phyloP scores from a whole-genome alignment of 2,797 vertebrate genomes.

The Spinus pinus region DNA sequence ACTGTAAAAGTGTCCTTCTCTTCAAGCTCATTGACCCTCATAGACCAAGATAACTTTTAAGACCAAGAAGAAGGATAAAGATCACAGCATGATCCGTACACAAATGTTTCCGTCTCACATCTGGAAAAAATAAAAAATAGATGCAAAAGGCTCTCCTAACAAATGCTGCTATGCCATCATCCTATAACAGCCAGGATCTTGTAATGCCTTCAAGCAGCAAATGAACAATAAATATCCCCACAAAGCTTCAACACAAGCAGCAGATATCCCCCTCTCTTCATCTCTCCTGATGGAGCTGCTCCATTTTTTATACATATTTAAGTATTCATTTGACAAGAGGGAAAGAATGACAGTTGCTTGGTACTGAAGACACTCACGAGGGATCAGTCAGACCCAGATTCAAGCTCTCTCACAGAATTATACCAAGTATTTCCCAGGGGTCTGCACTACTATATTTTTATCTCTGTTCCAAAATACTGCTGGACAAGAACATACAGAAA shows the following conservation, averaged over 20 bases:
- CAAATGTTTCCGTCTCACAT: background rate
- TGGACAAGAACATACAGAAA: background rate
- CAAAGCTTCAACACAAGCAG: background rate
- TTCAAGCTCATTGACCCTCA: background rate
- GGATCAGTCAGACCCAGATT: constrained; percentile 36
- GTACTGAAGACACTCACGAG: background rate
- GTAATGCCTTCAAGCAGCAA: background rate
- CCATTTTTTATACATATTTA: constrained; percentile 38
- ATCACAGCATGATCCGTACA: background rate
- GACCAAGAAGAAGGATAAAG: background rate
- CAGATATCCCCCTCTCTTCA: background rate
- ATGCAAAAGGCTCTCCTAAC: background rate
- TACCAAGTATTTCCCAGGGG: background rate
- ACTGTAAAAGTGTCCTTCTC: background rate
- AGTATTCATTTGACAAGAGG: constrained; percentile 45
- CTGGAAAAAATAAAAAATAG: background rate
- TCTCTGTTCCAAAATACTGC: background rate
- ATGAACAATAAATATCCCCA: background rate
- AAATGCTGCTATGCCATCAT: background rate
- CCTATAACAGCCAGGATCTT: background rate
- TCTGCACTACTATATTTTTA: background rate
- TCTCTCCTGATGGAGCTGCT: background rate
- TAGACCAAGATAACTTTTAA: background rate
- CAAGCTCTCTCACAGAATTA: background rate
- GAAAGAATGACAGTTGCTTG: background rate